Conservation (phyloP, 1,140 invertebrate species). For the Riptortus pedestris region DNA sequence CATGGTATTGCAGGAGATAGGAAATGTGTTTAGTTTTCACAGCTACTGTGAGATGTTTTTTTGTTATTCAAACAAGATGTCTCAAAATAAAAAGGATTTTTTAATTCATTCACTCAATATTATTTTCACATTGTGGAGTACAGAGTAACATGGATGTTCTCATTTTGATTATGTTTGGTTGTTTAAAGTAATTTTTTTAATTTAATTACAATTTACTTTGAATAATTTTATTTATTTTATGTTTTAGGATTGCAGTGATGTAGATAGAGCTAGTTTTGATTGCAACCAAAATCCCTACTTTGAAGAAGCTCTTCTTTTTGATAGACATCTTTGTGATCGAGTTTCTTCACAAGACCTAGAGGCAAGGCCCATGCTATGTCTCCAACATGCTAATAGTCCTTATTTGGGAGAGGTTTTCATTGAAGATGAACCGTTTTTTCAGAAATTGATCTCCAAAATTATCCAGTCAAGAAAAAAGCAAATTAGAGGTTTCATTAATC, state of each 20-base stretch:
- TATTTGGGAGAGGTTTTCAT: constrained; percentile 4
- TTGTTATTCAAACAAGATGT: too few species aligned
- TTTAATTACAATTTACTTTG: not conserved
- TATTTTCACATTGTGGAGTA: too few species aligned
- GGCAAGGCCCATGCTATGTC: not conserved
- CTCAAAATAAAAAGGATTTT: too few species aligned
- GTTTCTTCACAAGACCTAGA: not conserved
- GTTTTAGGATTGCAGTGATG: not conserved
- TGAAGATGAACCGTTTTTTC: not conserved
- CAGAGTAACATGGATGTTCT: too few species aligned
- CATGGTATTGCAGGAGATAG: too few species aligned
- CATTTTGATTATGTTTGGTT: not conserved
- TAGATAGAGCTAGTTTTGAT: not conserved
- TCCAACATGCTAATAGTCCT: constrained; percentile 3
- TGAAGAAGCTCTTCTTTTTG: too few species aligned
- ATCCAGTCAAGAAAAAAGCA: not conserved
- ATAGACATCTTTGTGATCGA: too few species aligned
- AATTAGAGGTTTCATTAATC: not conserved
- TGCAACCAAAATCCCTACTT: too few species aligned
- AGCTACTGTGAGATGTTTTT: too few species aligned
- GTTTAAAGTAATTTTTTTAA: not conserved
- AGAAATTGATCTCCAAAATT: not conserved
- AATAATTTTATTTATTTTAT: not conserved
- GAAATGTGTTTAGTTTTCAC: too few species aligned
- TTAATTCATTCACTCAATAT: too few species aligned